Conservation (phyloP, 53 echinoderm and acorn worm species). For the Paracentrotus lividus region DNA sequence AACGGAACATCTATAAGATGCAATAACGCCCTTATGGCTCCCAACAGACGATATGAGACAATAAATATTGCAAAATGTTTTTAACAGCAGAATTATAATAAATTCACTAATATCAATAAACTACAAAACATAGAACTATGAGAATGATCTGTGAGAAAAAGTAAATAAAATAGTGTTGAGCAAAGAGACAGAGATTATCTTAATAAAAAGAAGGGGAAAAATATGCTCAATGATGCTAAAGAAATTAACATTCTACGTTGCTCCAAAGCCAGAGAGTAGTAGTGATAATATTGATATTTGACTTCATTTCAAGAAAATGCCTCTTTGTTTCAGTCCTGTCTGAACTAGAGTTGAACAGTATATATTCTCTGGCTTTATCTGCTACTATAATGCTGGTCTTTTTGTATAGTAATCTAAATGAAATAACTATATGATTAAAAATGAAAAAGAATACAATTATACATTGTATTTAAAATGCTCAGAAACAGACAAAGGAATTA, state of each 20-base stretch:
- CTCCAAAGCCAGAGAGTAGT: background rate
- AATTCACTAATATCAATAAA: background rate
- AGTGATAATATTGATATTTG: background rate
- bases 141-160: no score
- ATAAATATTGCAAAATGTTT: constrained; percentile 52
- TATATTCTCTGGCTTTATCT: background rate
- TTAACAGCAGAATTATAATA: constrained; percentile 12
- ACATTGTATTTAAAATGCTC: background rate
- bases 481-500: background rate
- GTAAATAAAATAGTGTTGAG: no score
- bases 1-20: no score
- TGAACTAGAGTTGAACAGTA: background rate
- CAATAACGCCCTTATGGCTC: no score
- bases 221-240: no score
- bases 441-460: background rate
- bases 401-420: no score
- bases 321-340: no score
- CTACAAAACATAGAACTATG: background rate
- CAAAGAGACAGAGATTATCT: no score
- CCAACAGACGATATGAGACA: no score
- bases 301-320: no score
- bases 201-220: no score
- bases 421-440: background rate
- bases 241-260: no score
- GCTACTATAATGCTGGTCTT: background rate